Base-by-base conservation (phyloP, 2,797 vertebrate genomes). In the Rhabdophis nuchalis region DNA sequence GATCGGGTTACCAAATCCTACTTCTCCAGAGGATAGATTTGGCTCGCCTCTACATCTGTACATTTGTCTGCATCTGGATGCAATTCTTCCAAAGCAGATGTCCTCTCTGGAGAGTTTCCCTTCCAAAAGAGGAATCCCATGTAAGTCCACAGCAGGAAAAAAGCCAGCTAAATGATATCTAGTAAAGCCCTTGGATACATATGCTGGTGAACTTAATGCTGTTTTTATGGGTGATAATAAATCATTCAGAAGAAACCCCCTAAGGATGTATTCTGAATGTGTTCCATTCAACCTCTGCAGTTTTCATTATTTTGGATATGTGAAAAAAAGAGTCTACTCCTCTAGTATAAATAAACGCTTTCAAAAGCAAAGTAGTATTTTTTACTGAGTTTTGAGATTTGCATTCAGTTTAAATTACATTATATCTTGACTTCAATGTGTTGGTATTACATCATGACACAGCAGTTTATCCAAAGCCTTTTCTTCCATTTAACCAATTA, bases 61-160 rank as follows among this genome's bases (percentile, higher is more conserved):
- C 88, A 57, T 90, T 87, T 64, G 12, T 77, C 68, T 3, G 41
- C 92, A 93, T 93, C 92, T 93, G 92, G 92, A 90, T 90, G 57
- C 86, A 90, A 93, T 93, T 93, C 72, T 85, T 85, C 50, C 64
- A 52, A 54, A 61, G 68, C 92, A 93, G 92, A 93, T 93, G 92
- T 93, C 92, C 16, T 93, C 92, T 87, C 89, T 88, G 68, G 92
- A 88, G 92, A 93, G 56, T 25, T 52, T 46, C 7, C 90, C 86
- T 88, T 90, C 89, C 6, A 20, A 91, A 93, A 60, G 86, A n/a
- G 46, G 64, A 91, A 27, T 90, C 68, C 86, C 18, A 32, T 53
- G 57, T 72, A 88, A 87, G 57, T 36, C 57, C 50, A 61, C 60
- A 32, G 56, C 68, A 88, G 89, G 92, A 88, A 88, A 91, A 85